Conservation (phyloP, 92 coral and sea anemone genomes). For the Epizoanthus stellaris region DNA sequence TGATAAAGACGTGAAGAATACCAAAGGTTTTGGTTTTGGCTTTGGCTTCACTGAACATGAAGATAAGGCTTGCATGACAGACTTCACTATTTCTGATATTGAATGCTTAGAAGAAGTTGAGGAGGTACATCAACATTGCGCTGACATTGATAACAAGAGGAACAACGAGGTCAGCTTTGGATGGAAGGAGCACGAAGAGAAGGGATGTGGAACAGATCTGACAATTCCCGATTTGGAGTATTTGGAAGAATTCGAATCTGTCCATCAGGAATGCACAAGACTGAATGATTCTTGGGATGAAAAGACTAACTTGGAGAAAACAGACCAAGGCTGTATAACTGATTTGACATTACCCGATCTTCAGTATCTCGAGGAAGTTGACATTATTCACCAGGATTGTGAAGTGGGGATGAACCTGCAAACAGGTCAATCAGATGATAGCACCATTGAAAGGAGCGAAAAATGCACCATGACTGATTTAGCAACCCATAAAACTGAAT, state of each 20-base stretch:
- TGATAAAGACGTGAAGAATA: neutral
- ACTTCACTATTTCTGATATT: slow-evolving; percentile 62
- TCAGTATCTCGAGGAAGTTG: slow-evolving; percentile 52
- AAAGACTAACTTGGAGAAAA: slow-evolving; percentile 18
- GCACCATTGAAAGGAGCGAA: slow-evolving; percentile 40
- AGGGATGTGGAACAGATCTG: slow-evolving; percentile 53
- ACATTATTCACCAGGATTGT: slow-evolving; percentile 49
- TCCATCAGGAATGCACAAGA: slow-evolving; percentile 35
- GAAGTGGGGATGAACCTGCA: neutral
- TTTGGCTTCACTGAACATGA: slow-evolving; percentile 45
- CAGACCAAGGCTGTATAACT: slow-evolving; percentile 48
- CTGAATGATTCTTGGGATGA: neutral
- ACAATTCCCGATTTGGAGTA: slow-evolving; percentile 47
- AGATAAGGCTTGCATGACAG: slow-evolving; percentile 65
- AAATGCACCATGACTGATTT: slow-evolving; percentile 69
- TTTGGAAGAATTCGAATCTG: slow-evolving; percentile 42
- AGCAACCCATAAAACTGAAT: slow-evolving; percentile 62
- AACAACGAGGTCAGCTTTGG: neutral
- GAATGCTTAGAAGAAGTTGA: slow-evolving; percentile 63
- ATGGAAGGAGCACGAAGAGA: slow-evolving; percentile 30
- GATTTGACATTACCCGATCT: slow-evolving; percentile 60
- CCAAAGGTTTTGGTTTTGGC: neutral
- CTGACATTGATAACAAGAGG: neutral
- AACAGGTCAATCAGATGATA: slow-evolving; percentile 8
- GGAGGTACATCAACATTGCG: neutral